Conservation (phyloP, 2,888 invertebrate genomes). For the Amorpha juglandis region DNA sequence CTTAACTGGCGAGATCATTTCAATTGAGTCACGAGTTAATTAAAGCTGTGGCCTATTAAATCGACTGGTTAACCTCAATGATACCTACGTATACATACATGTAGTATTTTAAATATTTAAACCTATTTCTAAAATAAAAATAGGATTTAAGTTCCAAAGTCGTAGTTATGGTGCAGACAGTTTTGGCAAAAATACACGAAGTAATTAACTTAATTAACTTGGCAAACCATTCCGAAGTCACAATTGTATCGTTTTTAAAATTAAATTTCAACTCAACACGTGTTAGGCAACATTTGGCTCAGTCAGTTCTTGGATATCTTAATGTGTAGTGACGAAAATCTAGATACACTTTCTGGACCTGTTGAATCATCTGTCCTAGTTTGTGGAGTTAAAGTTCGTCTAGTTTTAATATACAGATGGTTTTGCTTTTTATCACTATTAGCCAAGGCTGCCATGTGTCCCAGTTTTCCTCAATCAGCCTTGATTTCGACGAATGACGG, state of each 20-base stretch:
- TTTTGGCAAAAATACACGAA: neutral
- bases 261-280: slow-evolving; percentile 1
- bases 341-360: slow-evolving; percentile 3
- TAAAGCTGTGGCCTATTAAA: neutral
- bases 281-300: slow-evolving; percentile 14
- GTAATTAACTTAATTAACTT: neutral
- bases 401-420: neutral
- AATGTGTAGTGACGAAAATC: neutral
- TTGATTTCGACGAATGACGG: too few species aligned
- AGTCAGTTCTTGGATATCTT: slow-evolving; percentile 5
- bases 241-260: neutral
- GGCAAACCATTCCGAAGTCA: neutral
- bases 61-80: neutral
- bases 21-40: slow-evolving; percentile 11
- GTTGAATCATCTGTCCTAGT: slow-evolving; percentile 16
- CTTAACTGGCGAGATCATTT: slow-evolving; percentile 12
- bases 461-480: neutral
- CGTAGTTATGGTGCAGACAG: too few species aligned
- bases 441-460: neutral
- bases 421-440: neutral
- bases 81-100: too few species aligned
- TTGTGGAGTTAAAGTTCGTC: neutral
- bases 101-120: too few species aligned
- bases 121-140: too few species aligned
- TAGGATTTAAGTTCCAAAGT: too few species aligned